Conservation (phyloP, 2,113 vertebrate genomes). For the Calidris pygmaea region DNA sequence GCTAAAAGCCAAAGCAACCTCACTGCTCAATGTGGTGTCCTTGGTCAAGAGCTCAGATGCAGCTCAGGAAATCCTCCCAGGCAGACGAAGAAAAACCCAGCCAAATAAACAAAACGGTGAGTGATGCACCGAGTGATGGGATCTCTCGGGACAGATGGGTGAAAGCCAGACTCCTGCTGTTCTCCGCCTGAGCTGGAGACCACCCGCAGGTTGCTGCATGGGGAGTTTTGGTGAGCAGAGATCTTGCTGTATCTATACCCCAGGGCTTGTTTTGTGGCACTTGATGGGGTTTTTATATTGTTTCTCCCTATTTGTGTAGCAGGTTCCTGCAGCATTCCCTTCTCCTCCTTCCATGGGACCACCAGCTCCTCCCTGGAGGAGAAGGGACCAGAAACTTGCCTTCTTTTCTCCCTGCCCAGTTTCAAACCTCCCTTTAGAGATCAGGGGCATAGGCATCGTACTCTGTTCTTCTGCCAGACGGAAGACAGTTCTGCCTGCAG, state of each 20-base stretch:
- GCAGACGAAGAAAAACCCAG: background rate
- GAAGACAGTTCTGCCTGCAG: background rate
- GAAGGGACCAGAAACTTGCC: background rate
- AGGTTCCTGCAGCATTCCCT: background rate
- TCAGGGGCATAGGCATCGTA: fast-evolving
- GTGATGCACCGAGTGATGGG: background rate
- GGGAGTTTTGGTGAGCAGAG: background rate
- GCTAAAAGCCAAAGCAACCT: background rate
- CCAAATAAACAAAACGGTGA: background rate
- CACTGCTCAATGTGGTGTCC: background rate
- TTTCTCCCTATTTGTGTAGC: background rate
- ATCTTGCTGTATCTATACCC: background rate
- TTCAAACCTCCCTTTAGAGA: background rate
- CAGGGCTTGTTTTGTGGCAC: background rate
- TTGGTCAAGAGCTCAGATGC: background rate
- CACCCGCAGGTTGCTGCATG: fast-evolving
- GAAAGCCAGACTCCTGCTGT: background rate
- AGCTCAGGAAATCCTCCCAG: background rate
- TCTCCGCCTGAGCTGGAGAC: background rate
- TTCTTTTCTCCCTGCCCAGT: background rate
- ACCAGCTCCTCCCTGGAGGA: background rate
- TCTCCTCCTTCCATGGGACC: background rate
- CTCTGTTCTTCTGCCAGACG: background rate
- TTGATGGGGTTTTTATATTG: background rate
- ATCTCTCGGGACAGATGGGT: background rate